Conservation (phyloP, 2,797 vertebrate species). For the Dendrocincla tyrannina region DNA sequence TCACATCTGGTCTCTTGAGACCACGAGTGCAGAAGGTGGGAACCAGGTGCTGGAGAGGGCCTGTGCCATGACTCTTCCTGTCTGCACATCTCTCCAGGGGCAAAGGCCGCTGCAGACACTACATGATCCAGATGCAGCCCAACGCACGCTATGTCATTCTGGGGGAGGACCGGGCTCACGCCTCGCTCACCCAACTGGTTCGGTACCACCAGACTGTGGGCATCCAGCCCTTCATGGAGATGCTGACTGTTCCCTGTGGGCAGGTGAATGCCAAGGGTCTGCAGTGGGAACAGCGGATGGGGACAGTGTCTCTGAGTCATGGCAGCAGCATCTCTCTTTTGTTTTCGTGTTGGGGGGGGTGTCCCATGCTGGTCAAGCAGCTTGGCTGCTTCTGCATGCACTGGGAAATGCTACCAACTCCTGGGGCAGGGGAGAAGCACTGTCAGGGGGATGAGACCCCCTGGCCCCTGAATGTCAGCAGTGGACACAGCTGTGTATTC, state of each 20-base stretch:
- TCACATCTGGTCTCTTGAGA: neutral
- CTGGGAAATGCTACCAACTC: neutral
- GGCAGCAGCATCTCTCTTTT: neutral
- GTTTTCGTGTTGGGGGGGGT: neutral
- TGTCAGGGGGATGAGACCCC: neutral
- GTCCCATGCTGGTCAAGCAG: neutral
- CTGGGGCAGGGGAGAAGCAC: neutral
- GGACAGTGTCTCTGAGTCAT: neutral
- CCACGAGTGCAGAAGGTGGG: neutral
- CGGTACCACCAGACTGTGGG: conserved; percentile 70
- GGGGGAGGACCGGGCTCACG: conserved; percentile 75
- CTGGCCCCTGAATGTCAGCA: neutral
- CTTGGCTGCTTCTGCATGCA: neutral
- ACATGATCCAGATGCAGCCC: conserved; percentile 78
- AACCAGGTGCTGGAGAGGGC: conserved; percentile 39
- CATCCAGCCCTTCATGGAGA: conserved; percentile 78
- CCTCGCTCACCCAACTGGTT: conserved; percentile 72
- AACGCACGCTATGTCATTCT: conserved; percentile 78
- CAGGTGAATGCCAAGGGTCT: conserved; percentile 45
- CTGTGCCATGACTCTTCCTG: accelerated
- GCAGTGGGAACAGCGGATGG: neutral
- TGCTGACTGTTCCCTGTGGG: conserved; percentile 72
- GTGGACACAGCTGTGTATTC: neutral
- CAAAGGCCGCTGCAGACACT: conserved; percentile 72
- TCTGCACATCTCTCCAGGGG: conserved; percentile 50